Base-by-base conservation (phyloP, 2,113 vertebrate genomes). In the Eublepharis macularius region DNA sequence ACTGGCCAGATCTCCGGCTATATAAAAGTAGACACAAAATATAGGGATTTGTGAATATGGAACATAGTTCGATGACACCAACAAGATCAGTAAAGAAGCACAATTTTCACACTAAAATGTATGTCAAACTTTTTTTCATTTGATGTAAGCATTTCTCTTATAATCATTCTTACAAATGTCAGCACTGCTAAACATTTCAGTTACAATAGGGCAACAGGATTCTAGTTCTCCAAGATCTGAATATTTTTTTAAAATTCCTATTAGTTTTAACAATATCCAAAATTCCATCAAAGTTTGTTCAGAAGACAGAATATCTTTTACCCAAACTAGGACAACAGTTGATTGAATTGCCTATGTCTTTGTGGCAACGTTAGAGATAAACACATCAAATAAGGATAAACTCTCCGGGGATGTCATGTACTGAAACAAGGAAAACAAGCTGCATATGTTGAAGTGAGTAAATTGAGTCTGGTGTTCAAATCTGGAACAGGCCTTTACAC, bases 1-100 rank as follows among this genome's bases (percentile, higher is more conserved):
- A 97, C 21, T 97, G 97, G 49, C 97, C 97, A 91, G 93, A 94
- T 47, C 94, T 96, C 66, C 94, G 94, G 85, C 97, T 98, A 82
- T 1, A 90, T 8, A 85, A 91, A 87, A 1, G 1, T 11, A 89
- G 82, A 92, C 4, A 2, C 21, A 39, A 84, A 87, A 86, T 78
- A 60, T 5, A 82, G 17, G 36, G 17, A 76, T 2, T 1, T 49
- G 32, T 54, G 77, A 82, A 80, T 34, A 6, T 29, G 73, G 12
- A 2, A 13, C 73, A 81, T 1, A 39, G 24, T 63, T 6, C 45
- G 49, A 1, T 82, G 34, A 5, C 39, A 26, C 84, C 69, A 45
- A 89, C 1, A 73, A 73, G 60, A 2, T 34, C 76, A 65, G 39
- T 36, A 63, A 73, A 36, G 47, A 63, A 69, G 29, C 19, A 45